phyloP scores from a whole-genome alignment of 1,140 invertebrate genomes.

The Calliopsis andreniformis region DNA sequence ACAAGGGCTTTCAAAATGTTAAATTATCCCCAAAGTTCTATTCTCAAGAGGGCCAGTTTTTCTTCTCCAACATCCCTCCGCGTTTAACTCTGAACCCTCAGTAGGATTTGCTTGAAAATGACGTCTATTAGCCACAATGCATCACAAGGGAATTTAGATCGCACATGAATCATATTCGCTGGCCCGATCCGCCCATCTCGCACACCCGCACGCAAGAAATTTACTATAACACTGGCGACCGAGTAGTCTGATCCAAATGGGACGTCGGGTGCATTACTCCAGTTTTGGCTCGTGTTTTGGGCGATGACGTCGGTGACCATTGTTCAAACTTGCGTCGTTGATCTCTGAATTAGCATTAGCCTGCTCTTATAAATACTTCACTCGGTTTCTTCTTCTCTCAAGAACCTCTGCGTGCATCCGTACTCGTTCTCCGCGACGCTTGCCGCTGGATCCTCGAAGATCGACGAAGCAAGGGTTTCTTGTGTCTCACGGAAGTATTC shows the following conservation, averaged over 20 bases:
- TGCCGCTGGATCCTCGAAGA: background rate
- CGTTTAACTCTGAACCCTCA: too few species aligned
- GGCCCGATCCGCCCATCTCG: background rate
- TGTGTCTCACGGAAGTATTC: conserved; percentile 23
- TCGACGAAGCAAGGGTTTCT: conserved; percentile 17
- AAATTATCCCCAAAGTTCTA: too few species aligned
- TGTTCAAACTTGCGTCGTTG: background rate
- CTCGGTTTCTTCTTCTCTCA: background rate
- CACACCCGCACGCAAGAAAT: conserved; percentile 34
- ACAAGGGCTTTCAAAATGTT: too few species aligned
- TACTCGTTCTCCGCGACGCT: too few species aligned
- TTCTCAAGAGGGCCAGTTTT: too few species aligned
- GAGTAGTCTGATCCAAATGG: conserved; percentile 33
- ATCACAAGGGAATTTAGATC: too few species aligned
- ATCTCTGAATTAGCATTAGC: background rate
- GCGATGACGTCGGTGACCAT: background rate
- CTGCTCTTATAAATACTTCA: too few species aligned
- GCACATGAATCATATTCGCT: background rate
- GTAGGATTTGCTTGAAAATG: too few species aligned
- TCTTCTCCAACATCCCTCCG: too few species aligned
- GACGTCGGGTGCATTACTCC: conserved; percentile 31
- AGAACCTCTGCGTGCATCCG: too few species aligned
- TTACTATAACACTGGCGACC: conserved; percentile 21
- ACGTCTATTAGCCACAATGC: too few species aligned
- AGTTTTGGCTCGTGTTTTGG: conserved; percentile 25